These are phyloP conservation scores for Oxyscelio sp. DNA, from an alignment of 2,888 invertebrate species.

Conservation along the genomic window DNA sequence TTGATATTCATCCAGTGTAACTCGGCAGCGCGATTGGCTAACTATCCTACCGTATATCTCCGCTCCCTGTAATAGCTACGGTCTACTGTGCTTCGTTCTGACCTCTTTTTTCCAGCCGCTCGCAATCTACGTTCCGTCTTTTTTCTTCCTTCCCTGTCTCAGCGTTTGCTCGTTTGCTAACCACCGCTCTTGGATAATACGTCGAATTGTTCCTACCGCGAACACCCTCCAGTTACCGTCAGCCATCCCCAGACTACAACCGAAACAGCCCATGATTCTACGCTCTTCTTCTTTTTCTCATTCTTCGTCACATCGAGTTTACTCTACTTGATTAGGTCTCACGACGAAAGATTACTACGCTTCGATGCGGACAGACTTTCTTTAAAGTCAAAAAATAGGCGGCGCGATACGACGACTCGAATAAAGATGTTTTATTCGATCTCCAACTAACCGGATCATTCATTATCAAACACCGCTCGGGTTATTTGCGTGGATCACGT, in stretches of 20 bases:
- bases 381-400: constrained; percentile 60
- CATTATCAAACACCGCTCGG: constrained; percentile 64
- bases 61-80: constrained; percentile 70
- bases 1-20: constrained; percentile 87
- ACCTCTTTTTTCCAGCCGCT: constrained; percentile 66
- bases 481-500: constrained; percentile 76
- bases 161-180: constrained; percentile 75
- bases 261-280: constrained; percentile 66
- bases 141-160: constrained; percentile 42
- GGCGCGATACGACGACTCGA: constrained; percentile 51
- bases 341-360: constrained; percentile 81
- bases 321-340: constrained; percentile 88
- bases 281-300: constrained; percentile 72
- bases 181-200: constrained; percentile 83
- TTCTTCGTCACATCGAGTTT: constrained; percentile 85
- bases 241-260: constrained; percentile 68
- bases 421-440: constrained; percentile 67
- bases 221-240: constrained; percentile 79
- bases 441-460: constrained; percentile 69
- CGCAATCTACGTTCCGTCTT: constrained; percentile 48
- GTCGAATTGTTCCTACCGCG: constrained; percentile 84
- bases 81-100: constrained; percentile 69
- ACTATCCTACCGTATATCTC: constrained; percentile 83
- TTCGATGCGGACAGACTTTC: constrained; percentile 73
- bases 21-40: constrained; percentile 86